Evolutionary conservation across 2,113 vertebrate genomes (phyloP).

Genomic region (Pteropus alecto): DNA sequence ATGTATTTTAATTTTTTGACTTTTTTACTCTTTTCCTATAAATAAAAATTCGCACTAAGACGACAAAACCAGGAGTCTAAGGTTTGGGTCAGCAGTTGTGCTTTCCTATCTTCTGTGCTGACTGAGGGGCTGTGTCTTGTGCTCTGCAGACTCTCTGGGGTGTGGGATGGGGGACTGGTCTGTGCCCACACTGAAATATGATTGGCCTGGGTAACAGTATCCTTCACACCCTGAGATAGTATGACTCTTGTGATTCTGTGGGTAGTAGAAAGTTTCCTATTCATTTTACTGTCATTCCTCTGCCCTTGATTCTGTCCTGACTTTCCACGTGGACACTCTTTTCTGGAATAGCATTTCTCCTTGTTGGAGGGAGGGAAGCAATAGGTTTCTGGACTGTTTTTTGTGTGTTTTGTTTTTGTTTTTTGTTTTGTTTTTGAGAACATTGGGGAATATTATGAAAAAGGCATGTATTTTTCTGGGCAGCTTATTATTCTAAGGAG

Average conservation of each 20-base stretch:
- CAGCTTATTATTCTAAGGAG: background rate
- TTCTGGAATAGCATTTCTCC: background rate
- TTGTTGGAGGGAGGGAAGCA: background rate
- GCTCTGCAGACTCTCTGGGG: background rate
- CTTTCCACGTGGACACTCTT: background rate
- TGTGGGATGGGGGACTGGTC: background rate
- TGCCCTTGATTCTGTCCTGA: background rate
- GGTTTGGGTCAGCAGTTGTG: background rate
- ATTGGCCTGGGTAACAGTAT: background rate
- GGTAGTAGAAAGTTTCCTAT: background rate
- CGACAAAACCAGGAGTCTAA: background rate
- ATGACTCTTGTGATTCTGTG: background rate
- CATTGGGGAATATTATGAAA: background rate
- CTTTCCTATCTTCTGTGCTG: background rate
- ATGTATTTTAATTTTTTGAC: background rate
- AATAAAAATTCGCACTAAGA: background rate
- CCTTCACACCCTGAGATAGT: background rate
- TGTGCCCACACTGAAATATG: background rate
- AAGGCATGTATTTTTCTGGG: background rate
- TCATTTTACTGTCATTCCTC: background rate
- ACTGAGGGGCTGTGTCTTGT: background rate
- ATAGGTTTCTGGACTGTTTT: background rate
- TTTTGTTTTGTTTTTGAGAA: background rate
- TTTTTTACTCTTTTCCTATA: background rate
- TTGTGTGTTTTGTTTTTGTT: background rate